Evolutionary conservation across 1,140 invertebrate genomes (phyloP).

Genomic region (Pogonus chalceus): DNA sequence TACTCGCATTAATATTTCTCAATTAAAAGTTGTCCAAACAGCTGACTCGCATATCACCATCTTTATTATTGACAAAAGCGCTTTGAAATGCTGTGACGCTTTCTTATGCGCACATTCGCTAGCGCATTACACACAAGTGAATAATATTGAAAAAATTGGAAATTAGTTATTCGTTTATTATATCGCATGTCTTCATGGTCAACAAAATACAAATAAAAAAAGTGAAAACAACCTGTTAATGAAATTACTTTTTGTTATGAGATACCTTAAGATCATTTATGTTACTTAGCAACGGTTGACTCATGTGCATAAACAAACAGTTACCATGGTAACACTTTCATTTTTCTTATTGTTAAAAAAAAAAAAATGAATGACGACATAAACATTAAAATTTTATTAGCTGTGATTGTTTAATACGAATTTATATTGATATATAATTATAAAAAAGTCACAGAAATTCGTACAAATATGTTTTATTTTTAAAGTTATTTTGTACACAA

Average conservation of each 20-base stretch:
- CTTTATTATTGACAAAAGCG: slow-evolving; percentile 6
- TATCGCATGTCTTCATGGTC: background rate
- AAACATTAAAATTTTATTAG: too few species aligned
- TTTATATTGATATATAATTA: too few species aligned
- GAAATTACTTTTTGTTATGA: too few species aligned
- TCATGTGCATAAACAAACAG: background rate
- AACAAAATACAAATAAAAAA: background rate
- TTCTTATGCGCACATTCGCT: background rate
- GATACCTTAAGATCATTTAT: too few species aligned
- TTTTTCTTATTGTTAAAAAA: background rate
- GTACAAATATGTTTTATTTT: too few species aligned
- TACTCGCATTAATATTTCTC: background rate
- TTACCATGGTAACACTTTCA: background rate
- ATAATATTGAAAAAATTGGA: background rate
- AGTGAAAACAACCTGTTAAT: background rate
- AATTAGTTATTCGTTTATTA: background rate
- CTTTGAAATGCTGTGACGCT: slow-evolving; percentile 4
- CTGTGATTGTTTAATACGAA: too few species aligned
- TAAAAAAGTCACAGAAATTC: too few species aligned
- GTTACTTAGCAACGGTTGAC: background rate
- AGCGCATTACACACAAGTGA: background rate
- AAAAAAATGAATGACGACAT: too few species aligned
- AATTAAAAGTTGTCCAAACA: slow-evolving; percentile 5
- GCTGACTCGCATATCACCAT: slow-evolving; percentile 1
- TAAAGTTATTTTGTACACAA: too few species aligned